Evolutionary conservation across 2,797 vertebrate genomes (phyloP).

Genomic region (Synanceia verrucosa): DNA sequence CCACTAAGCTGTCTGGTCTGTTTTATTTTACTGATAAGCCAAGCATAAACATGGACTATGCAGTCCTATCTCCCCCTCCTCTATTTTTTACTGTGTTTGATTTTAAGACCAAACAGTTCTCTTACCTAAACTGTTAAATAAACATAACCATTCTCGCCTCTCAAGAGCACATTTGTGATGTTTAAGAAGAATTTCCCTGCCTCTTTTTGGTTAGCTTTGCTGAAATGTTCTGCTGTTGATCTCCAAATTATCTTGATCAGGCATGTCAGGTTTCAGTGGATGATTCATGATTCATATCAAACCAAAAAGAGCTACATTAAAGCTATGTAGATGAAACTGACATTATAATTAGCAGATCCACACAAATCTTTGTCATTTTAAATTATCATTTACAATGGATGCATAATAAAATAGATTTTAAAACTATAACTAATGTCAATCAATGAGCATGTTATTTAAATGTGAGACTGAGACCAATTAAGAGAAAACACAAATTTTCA

Average conservation of each 20-base stretch:
- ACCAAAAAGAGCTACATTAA: not conserved
- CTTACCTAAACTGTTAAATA: not conserved
- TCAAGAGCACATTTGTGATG: not conserved
- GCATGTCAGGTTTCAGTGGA: not conserved
- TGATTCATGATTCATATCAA: not conserved
- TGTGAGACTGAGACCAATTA: not conserved
- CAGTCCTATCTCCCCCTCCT: not conserved
- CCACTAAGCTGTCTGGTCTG: not conserved
- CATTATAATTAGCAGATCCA: not conserved
- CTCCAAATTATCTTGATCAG: not conserved
- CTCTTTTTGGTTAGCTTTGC: not conserved
- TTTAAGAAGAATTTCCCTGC: not conserved
- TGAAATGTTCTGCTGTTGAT: not conserved
- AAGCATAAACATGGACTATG: constrained; percentile 3
- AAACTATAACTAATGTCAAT: not conserved
- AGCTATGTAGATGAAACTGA: not conserved
- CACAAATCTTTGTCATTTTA: too few species aligned
- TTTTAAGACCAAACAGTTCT: not conserved
- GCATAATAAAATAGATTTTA: too few species aligned
- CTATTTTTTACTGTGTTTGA: not conserved
- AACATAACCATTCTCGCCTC: not conserved
- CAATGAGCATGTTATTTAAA: not conserved
- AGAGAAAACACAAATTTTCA: not conserved
- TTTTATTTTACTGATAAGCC: constrained; percentile 3
- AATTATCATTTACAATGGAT: too few species aligned